Conservation (phyloP, 2,113 vertebrate genomes). For the Pelmatolapia mariae region DNA sequence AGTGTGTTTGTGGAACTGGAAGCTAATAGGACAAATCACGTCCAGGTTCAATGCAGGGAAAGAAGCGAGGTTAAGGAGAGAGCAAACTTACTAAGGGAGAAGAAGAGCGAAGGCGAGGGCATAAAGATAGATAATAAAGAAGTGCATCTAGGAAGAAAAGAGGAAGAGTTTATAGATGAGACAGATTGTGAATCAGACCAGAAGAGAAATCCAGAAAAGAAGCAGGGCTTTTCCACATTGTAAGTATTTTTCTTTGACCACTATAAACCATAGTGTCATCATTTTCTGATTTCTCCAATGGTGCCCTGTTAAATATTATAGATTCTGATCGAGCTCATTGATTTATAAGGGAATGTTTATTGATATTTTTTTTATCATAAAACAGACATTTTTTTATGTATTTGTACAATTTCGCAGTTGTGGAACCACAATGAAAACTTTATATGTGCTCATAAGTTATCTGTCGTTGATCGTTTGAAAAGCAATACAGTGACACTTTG, state of each 20-base stretch:
- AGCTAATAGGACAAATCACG: constrained; percentile 57
- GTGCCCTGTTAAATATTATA: constrained; percentile 11
- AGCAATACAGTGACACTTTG: constrained; percentile 32
- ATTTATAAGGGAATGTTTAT: constrained; percentile 44
- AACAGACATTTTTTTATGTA: constrained; percentile 23
- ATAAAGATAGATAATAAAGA: constrained; percentile 26
- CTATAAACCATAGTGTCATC: constrained; percentile 7
- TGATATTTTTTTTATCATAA: neutral
- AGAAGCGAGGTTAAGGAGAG: constrained; percentile 43
- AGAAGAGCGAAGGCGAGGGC: constrained; percentile 26
- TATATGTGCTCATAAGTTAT: constrained; percentile 4
- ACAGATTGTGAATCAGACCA: constrained; percentile 71
- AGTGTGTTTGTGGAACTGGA: constrained; percentile 58
- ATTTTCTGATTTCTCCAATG: neutral
- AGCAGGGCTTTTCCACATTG: constrained; percentile 67
- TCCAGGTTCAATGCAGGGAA: constrained; percentile 66
- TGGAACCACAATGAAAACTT: constrained; percentile 34
- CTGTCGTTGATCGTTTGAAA: neutral
- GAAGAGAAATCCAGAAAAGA: constrained; percentile 67
- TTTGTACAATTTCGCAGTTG: constrained; percentile 65
- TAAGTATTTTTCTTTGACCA: constrained; percentile 69
- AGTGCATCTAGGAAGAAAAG: constrained; percentile 23
- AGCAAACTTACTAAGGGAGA: constrained; percentile 10
- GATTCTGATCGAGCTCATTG: constrained; percentile 6
- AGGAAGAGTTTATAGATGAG: constrained; percentile 73